Evolutionary conservation across 2,888 invertebrate species (phyloP), one percentile per base, ranked within the genome.

Genomic region (Pseudococcus longispinus): DNA sequence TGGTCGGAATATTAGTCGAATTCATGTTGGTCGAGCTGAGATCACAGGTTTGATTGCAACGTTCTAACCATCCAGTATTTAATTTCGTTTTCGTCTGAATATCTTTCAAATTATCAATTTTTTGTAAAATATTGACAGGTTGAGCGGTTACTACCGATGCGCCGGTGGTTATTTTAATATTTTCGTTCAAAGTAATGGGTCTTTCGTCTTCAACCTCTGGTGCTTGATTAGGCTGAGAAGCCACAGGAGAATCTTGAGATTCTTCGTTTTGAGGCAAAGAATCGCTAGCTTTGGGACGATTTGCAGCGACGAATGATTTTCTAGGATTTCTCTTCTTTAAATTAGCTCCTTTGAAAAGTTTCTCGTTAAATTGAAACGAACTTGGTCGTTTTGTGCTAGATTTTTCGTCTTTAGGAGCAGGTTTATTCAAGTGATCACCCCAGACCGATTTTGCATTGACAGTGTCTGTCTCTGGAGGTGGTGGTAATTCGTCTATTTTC

Each of bases 301-400:
- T 70, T 1, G 32, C 5, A 23, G 29, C 37, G 18, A 65, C 26
- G 18, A 74, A 20, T 18, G 85, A 85, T 90, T 96, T 96, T 89
- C 95, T 92, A 0, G 96, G 96, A 91, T 96, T 96, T 89, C 96
- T 92, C 89, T 95, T 93, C 6, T 93, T 92, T 90, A 96, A 95
- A 89, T 92, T 94, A 29, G 93, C 92, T 82, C 93, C 93, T 87
- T 93, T 92, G 91, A 96, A 96, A 88, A 95, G 91, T 90, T 95
- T 95, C 89, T 93, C 93, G 0, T 94, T 93, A 18, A 93, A 90
- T 89, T 92, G 93, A 89, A 92, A 93, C 83, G 92, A 93, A 55
- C 89, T 60, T 3, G 89, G 89, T 44, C 85, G 88, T 32, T 83
- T 42, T 0, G 55, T 44, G 84, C 89, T 89, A 60, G 89, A 89